Percentiles rank a stretch among this genome's conserved stretches.
Conservation (phyloP, 2,888 invertebrate species). For the Azorinus chamasolen region DNA sequence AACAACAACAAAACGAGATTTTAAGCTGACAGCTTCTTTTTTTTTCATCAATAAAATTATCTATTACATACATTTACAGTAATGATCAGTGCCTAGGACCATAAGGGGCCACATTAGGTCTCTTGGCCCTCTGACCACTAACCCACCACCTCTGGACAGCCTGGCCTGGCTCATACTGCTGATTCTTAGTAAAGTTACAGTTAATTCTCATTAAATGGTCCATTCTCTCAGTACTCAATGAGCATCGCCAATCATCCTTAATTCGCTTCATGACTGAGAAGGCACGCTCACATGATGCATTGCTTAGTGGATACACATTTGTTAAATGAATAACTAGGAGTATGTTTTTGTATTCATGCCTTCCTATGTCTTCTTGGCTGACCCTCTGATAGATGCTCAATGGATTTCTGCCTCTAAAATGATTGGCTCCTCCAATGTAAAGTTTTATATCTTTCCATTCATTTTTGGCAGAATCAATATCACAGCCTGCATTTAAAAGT, state of each 20-base stretch:
- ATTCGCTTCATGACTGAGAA: slow-evolving; percentile 48
- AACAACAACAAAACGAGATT: too few species aligned
- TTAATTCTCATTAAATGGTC: slow-evolving; percentile 8
- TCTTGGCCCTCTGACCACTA: neutral
- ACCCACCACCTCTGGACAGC: slow-evolving; percentile 2
- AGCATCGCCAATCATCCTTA: too few species aligned
- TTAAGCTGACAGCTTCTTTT: too few species aligned
- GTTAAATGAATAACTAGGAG: slow-evolving; percentile 43
- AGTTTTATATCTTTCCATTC: slow-evolving; percentile 46
- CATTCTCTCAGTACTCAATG: neutral
- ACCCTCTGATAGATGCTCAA: slow-evolving; percentile 33
- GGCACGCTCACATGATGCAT: slow-evolving; percentile 45
- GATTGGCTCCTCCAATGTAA: slow-evolving; percentile 20
- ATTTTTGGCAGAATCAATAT: slow-evolving; percentile 25
- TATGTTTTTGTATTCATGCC: slow-evolving; percentile 42
- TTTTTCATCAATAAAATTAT: too few species aligned
- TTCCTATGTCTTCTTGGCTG: slow-evolving; percentile 37
- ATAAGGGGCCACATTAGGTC: slow-evolving; percentile 2
- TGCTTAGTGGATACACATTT: slow-evolving; percentile 43
- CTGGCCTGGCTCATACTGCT: slow-evolving; percentile 3
- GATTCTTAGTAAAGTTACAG: neutral
- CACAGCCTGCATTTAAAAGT: slow-evolving; percentile 32
- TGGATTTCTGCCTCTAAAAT: slow-evolving; percentile 36
- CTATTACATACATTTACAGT: too few species aligned
- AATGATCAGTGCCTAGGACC: too few species aligned